These are phyloP conservation scores for Hydrotaea diabolus DNA, from an alignment of 2,888 invertebrate genomes.

Conservation along the genomic window DNA sequence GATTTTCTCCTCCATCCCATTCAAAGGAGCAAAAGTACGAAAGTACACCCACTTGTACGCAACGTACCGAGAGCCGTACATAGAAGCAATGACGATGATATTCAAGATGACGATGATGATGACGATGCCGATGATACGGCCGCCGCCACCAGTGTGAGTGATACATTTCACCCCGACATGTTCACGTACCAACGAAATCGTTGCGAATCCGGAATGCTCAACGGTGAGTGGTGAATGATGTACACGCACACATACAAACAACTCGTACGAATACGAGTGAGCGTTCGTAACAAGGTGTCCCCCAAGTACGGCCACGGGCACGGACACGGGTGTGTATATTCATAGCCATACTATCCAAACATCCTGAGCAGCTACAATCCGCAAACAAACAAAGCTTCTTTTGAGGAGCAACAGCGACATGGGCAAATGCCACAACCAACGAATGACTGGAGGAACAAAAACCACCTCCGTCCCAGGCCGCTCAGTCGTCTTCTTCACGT, in stretches of 20 bases:
- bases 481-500: constrained; percentile 58
- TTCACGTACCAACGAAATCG: constrained; percentile 27
- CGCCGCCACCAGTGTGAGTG: constrained; percentile 22
- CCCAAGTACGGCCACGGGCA: not conserved
- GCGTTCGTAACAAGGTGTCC: constrained; percentile 14
- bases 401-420: not conserved
- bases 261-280: not conserved
- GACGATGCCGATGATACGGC: too few species aligned
- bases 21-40: not conserved
- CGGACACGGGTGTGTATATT: not conserved
- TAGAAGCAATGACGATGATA: constrained; percentile 20
- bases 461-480: constrained; percentile 67
- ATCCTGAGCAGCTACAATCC: constrained; percentile 26
- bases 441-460: not conserved
- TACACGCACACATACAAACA: too few species aligned
- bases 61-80: not conserved
- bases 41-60: constrained; percentile 35
- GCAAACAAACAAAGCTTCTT: constrained; percentile 33
- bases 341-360: constrained; percentile 20
- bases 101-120: constrained; percentile 13
- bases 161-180: constrained; percentile 30
- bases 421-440: constrained; percentile 25
- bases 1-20: constrained; percentile 51
- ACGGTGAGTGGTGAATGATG: constrained; percentile 22
- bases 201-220: constrained; percentile 3